Percentiles rank a stretch among this genome's conserved stretches.
Conservation (phyloP, 2,888 invertebrate genomes). For the Carabus problematicus region DNA sequence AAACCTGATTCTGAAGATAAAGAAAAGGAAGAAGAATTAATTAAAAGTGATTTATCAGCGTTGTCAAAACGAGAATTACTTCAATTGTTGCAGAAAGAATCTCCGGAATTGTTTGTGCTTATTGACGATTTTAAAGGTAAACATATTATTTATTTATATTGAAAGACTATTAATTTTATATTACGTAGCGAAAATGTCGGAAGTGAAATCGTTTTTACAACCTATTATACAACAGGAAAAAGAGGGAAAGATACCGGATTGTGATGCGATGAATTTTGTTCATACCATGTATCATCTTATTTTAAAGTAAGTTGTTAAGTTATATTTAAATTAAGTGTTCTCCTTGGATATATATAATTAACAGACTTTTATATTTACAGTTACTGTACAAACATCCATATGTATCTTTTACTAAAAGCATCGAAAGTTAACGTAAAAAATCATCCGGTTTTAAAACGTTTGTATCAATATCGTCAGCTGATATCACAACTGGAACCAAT, state of each 20-base stretch:
- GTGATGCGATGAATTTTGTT: conserved; percentile 74
- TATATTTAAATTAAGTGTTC: conserved; percentile 23
- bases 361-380: conserved; percentile 64
- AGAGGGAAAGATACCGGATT: conserved; percentile 67
- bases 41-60: conserved; percentile 79
- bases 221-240: conserved; percentile 73
- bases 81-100: conserved; percentile 81
- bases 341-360: conserved; percentile 37
- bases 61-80: conserved; percentile 78
- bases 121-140: conserved; percentile 79
- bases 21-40: conserved; percentile 62
- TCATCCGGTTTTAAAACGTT: conserved; percentile 89
- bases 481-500: conserved; percentile 75
- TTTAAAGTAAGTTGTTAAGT: conserved; percentile 59
- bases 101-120: conserved; percentile 84
- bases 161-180: conserved; percentile 52
- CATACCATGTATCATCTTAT: conserved; percentile 60
- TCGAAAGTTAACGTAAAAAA: conserved; percentile 74
- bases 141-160: conserved; percentile 30
- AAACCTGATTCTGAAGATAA: conserved; percentile 51
- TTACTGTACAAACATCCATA: conserved; percentile 85
- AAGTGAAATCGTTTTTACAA: conserved; percentile 70
- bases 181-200: conserved; percentile 60
- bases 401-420: conserved; percentile 85
- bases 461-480: conserved; percentile 81